These are phyloP conservation scores for Torymus auratus DNA, from an alignment of 2,888 invertebrate genomes.

Conservation along the genomic window DNA sequence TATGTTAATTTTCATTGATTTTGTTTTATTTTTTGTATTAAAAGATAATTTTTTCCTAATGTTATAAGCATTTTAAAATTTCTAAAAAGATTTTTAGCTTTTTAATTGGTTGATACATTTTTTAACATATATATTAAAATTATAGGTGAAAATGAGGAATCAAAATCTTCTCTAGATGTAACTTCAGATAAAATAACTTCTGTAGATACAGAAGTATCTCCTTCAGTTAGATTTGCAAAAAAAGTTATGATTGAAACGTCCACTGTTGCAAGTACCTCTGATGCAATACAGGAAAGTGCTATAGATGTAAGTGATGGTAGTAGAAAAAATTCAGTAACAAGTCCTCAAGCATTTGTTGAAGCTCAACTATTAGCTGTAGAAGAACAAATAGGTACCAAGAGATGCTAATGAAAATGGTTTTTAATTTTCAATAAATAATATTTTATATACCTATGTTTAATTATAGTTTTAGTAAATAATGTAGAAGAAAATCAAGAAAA, in stretches of 20 bases:
- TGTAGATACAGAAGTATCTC: conserved; percentile 64
- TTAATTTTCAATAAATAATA: background rate
- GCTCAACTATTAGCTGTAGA: conserved; percentile 49
- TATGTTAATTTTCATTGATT: too few relatives aligned
- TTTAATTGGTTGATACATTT: background rate
- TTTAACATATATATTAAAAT: conserved; percentile 11
- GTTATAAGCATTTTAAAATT: conserved; percentile 14
- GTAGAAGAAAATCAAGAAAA: conserved; percentile 64
- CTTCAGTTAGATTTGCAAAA: conserved; percentile 73
- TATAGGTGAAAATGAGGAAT: conserved; percentile 66
- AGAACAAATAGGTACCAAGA: conserved; percentile 57
- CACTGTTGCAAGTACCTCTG: conserved; percentile 51
- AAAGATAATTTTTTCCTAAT: conserved; percentile 26
- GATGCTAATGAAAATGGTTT: conserved; percentile 11
- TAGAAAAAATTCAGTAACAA: conserved; percentile 34
- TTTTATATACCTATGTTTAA: conserved; percentile 20
- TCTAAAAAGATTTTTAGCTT: background rate
- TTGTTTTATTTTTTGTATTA: too few relatives aligned
- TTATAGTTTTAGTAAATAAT: conserved; percentile 56
- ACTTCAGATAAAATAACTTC: conserved; percentile 64
- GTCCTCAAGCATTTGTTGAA: conserved; percentile 46
- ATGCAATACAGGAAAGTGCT: conserved; percentile 38
- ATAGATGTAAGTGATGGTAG: conserved; percentile 27
- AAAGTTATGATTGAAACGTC: conserved; percentile 70
- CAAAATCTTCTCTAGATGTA: conserved; percentile 67